Conservation (phyloP, 37 sponge, comb jelly and placozoan genomes). For the Haliclona indistincta region DNA sequence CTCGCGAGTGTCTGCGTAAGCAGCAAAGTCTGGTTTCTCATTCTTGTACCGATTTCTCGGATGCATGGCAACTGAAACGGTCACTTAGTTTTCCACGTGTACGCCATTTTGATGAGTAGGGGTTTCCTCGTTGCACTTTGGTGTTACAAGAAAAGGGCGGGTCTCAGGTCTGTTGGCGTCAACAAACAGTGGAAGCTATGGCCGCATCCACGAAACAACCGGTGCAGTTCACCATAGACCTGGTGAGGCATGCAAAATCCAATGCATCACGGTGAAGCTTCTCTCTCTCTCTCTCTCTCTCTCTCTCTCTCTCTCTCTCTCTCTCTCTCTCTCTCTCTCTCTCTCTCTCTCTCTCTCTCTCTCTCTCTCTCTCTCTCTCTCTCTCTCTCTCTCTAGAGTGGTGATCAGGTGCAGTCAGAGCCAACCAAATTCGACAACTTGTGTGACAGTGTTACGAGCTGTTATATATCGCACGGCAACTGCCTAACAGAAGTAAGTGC, state of each 20-base stretch:
- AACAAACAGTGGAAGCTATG: too few species aligned
- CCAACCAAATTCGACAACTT: constrained; percentile 43
- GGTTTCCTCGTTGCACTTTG: too few species aligned
- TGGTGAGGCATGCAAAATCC: too few species aligned
- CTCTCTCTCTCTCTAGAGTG: not conserved
- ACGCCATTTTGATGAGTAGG: too few species aligned
- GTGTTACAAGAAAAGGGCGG: too few species aligned
- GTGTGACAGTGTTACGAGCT: constrained; percentile 53
- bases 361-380: not conserved
- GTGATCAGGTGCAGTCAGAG: not conserved
- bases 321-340: constrained; percentile 38
- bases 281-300: constrained; percentile 15
- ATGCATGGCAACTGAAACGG: too few species aligned
- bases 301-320: constrained; percentile 43
- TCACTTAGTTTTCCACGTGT: too few species aligned
- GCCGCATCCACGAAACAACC: too few species aligned
- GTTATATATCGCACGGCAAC: constrained; percentile 27
- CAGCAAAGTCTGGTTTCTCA: constrained; percentile 65
- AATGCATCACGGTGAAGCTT: too few species aligned
- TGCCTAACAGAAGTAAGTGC: constrained; percentile 51
- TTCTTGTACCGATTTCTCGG: constrained; percentile 70
- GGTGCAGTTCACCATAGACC: too few species aligned
- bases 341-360: constrained; percentile 3
- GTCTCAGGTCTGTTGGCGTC: too few species aligned
- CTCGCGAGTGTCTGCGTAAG: constrained; percentile 49